Evolutionary conservation across 2,888 invertebrate species (phyloP).

Genomic region (Amaurobius ferox): DNA sequence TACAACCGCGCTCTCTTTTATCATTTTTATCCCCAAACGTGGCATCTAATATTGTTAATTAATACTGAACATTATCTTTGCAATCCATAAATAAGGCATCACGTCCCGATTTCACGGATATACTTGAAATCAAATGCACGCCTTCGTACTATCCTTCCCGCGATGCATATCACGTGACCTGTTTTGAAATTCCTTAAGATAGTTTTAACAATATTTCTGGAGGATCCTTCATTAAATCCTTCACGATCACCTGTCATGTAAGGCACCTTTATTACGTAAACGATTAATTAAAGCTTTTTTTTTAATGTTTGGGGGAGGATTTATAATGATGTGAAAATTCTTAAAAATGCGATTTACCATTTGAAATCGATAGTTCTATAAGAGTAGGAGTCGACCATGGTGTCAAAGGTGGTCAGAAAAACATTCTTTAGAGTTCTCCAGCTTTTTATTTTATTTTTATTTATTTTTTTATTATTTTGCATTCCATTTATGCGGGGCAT

Average conservation of each 20-base stretch:
- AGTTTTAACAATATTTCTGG: not conserved
- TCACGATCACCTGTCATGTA: slow-evolving; percentile 6
- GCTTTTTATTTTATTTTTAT: too few species aligned
- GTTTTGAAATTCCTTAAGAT: not conserved
- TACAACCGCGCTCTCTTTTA: not conserved
- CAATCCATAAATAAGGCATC: slow-evolving; percentile 1
- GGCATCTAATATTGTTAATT: not conserved
- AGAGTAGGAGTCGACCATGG: not conserved
- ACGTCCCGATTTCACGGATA: slow-evolving; percentile 14
- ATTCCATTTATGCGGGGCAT: too few species aligned
- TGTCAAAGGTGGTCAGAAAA: not conserved
- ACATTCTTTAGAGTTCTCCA: too few species aligned
- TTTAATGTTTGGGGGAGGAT: slow-evolving; percentile 1
- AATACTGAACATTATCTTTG: not conserved
- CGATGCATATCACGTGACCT: slow-evolving; percentile 2
- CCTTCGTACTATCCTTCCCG: not conserved
- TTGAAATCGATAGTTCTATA: not conserved
- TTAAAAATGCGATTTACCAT: not conserved
- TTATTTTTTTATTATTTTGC: too few species aligned
- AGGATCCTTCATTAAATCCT: slow-evolving; percentile 6
- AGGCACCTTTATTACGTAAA: slow-evolving; percentile 10
- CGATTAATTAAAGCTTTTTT: not conserved
- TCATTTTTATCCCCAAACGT: not conserved
- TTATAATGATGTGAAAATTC: not conserved
- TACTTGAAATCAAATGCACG: not conserved